Evolutionary conservation across 1,140 invertebrate species (phyloP).

Genomic region (Dendroctonus ponderosae): DNA sequence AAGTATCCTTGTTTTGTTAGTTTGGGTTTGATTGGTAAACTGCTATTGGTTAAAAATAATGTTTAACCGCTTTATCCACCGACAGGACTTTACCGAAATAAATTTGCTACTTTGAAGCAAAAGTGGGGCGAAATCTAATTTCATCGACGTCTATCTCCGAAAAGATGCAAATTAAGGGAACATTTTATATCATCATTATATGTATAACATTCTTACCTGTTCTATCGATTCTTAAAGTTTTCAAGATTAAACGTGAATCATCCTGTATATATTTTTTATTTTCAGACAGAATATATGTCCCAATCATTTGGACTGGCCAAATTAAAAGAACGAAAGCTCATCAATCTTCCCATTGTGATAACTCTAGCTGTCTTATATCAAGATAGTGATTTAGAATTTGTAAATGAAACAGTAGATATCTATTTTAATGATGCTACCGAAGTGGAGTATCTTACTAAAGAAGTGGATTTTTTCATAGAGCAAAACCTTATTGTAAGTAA

Average conservation of each 20-base stretch:
- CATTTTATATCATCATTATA: too few species aligned
- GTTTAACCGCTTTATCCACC: too few species aligned
- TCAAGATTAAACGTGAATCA: constrained; percentile 1
- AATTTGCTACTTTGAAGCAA: too few species aligned
- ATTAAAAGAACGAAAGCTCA: constrained; percentile 39
- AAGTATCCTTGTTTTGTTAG: too few species aligned
- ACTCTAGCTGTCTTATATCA: constrained; percentile 42
- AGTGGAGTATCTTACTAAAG: constrained; percentile 40
- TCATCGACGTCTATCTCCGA: too few species aligned
- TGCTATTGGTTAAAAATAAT: too few species aligned
- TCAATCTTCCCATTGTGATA: constrained; percentile 43
- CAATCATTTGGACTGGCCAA: constrained; percentile 37
- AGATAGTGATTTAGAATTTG: constrained; percentile 38
- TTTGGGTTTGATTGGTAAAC: too few species aligned
- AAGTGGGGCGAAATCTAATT: too few species aligned
- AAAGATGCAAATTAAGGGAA: too few species aligned
- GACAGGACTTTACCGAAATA: too few species aligned
- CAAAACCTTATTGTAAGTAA: constrained; percentile 40
- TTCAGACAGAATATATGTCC: constrained; percentile 46
- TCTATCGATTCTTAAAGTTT: too few species aligned
- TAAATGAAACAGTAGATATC: constrained; percentile 37
- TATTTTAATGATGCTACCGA: constrained; percentile 39
- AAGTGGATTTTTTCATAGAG: constrained; percentile 40
- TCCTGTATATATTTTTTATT: constrained; percentile 12
- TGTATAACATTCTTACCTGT: too few species aligned